Evolutionary conservation across 2,113 vertebrate genomes (phyloP).

Genomic region (western clawed frog (Xenopus tropicalis)): UCB_Xtro_10.0 CM004451.2:25711001-25711500

Average conservation of each 20-base stretch:
- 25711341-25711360: conserved; percentile 5
- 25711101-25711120: conserved; percentile 33
- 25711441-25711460: conserved; percentile 67
- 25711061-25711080: too few species aligned
- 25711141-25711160: conserved; percentile 4
- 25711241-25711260: conserved; percentile 1
- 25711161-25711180: conserved; percentile 17
- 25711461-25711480: conserved; percentile 3
- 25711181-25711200: conserved; percentile 20
- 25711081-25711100: neutral
- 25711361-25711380: conserved; percentile 6
- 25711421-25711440: conserved; percentile 66
- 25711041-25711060: too few species aligned
- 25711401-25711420: neutral
- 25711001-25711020: too few species aligned
- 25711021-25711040: too few species aligned
- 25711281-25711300: conserved; percentile 28
- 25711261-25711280: neutral
- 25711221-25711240: conserved; percentile 27
- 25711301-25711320: conserved; percentile 3
- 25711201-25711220: conserved; percentile 35
- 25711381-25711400: neutral
- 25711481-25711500: too few species aligned
- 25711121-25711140: conserved; percentile 15
- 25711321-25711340: neutral